These are phyloP conservation scores for Andrena minutula DNA, from an alignment of 2,888 invertebrate species.

Conservation along the genomic window DNA sequence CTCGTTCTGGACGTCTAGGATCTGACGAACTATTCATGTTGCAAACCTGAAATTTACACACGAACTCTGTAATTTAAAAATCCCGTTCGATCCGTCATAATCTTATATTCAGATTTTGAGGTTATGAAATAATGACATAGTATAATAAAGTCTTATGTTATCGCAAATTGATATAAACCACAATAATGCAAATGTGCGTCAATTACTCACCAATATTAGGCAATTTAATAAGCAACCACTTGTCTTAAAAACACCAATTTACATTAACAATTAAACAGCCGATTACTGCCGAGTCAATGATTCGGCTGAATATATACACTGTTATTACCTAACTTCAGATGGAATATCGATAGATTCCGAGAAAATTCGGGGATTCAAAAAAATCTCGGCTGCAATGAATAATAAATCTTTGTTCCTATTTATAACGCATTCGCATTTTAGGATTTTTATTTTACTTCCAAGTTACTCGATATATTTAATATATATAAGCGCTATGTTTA, in stretches of 20 bases:
- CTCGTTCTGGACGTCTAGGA: constrained; percentile 91
- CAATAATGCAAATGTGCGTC: not conserved
- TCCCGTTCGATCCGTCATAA: not conserved
- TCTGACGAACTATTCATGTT: constrained; percentile 85
- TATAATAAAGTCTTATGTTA: not conserved
- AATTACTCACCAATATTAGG: constrained; percentile 29
- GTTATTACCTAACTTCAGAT: constrained; percentile 4
- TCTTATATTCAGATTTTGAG: not conserved
- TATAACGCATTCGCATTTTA: too few species aligned
- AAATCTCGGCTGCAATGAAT: too few species aligned
- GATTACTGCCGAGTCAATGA: not conserved
- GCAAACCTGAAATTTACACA: constrained; percentile 50
- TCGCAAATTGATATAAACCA: not conserved
- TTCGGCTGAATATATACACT: not conserved
- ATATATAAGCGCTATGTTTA: too few species aligned
- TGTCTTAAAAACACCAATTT: constrained; percentile 3
- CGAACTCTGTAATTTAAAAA: not conserved
- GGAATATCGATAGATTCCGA: not conserved
- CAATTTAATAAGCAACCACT: constrained; percentile 5
- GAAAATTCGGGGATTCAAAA: too few species aligned
- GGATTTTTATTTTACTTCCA: too few species aligned
- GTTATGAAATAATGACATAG: constrained; percentile 12
- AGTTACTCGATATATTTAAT: too few species aligned
- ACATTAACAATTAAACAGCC: constrained; percentile 16
- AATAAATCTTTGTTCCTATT: too few species aligned